A percentile compares a stretch with the other conserved stretches of the same genome.
phyloP scores from a whole-genome alignment of 1,140 invertebrate species.

The Caenorhabditis latens region DNA sequence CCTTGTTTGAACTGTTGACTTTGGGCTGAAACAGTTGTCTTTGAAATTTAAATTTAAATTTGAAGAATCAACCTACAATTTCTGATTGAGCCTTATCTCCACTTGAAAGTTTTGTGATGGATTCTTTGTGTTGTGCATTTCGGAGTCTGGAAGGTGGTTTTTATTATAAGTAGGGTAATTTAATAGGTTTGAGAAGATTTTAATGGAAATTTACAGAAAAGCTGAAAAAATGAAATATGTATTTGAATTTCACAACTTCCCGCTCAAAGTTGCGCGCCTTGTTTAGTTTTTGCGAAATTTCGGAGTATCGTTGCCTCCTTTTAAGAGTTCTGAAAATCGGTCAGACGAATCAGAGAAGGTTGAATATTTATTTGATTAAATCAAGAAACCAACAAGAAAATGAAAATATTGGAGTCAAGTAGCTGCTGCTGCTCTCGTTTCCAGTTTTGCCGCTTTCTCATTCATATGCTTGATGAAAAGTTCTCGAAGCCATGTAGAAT shows the following conservation, averaged over 20 bases:
- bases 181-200: too few relatives aligned
- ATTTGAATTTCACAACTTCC: neutral
- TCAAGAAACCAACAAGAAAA: too few relatives aligned
- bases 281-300: neutral
- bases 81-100: constrained; percentile 53
- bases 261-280: neutral
- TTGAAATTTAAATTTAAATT: neutral
- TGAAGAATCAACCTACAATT: constrained; percentile 58
- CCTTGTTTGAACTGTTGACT: constrained; percentile 4
- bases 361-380: too few relatives aligned
- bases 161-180: too few relatives aligned
- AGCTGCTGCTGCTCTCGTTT: neutral
- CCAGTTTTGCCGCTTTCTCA: constrained; percentile 3
- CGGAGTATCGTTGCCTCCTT: too few relatives aligned
- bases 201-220: neutral
- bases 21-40: neutral
- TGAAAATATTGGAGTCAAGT: neutral
- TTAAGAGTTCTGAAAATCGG: too few relatives aligned
- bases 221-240: neutral
- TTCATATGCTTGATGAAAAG: constrained; percentile 48
- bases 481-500: constrained; percentile 44
- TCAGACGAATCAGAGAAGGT: too few relatives aligned
- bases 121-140: neutral
- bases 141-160: neutral
- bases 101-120: neutral